Base-by-base conservation (phyloP, 2,113 vertebrate genomes). In the Macroglossus sobrinus region DNA sequence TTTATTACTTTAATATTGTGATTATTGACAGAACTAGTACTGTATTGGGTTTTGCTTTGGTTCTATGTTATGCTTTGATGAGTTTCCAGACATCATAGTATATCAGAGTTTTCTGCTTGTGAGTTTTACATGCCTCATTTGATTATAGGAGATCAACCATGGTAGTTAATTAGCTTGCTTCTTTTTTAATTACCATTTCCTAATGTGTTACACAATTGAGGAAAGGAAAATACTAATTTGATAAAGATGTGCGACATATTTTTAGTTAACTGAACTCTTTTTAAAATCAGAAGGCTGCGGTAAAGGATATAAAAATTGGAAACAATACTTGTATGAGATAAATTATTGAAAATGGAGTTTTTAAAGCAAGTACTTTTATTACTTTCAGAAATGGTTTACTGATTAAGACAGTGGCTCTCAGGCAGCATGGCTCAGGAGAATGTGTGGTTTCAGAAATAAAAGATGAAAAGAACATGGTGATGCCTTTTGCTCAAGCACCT, bases 161-260 rank as follows among this genome's bases (percentile, higher is more conserved):
- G n/a, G 11, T 57, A 96, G 80, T 38, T 28, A 89, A 22, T 93
- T 96, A 94, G 14, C 40, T 94, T 33, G 21, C 12, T 90, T 47
- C 87, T 68, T 89, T 96, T 90, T 86, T 63, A 84, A 89, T 91
- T 90, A 64, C 30, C 40, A 1, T 93, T 91, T 72, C 53, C 21
- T 95, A 90, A 89, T 94, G 74, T n/a, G n/a, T 94, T 82, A 68
- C 35, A 72, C 3, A 26, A 95, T 86, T 95, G 50, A 95, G 47
- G 66, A 89, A 85, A 40, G 11, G 63, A 93, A 76, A 97, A 89
- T 98, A 96, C 68, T 97, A 61, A 97, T 93, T 94, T 95, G 84
- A 84, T 96, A 72, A 72, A 88, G 64, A 93, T 89, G 2, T 59
- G 68, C 97, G 14, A 43, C 13, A 96, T 72, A 76, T 64, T 97